Evolutionary conservation across 2,888 invertebrate genomes (phyloP), one percentile per base, ranked within the genome.

Genomic region (Leptarthrus brevirostris): DNA sequence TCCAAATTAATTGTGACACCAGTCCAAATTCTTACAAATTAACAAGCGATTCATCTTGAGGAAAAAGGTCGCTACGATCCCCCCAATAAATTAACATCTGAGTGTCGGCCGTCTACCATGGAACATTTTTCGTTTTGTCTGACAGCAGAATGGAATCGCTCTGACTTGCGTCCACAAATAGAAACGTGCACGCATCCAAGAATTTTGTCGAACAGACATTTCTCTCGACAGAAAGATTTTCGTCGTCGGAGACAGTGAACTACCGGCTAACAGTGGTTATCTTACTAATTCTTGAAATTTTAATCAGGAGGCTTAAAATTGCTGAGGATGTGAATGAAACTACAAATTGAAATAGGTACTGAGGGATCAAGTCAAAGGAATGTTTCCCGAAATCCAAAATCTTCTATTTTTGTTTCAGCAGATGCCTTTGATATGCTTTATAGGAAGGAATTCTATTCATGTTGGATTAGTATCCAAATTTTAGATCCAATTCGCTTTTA

Each of bases 11-110:
- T 74, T 74, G 74, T 76, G 74, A 74, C 74, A 76, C 73, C 73
- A 76, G 71, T 54, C 56, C 40, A 70, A 76, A 76, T 76, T 76
- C 76, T 76, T 76, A 76, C 76, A 76, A 76, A 76, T 76, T 76
- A 76, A 76, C 74, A 74, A 74, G 70, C 74, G 74, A 76, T 76
- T 74, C 69, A 73, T 74, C 76, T 76, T 70, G 40, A 61, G 47
- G 58, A 40, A 44, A 73, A 70, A 71, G 64, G 53, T 73, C 47
- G 44, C 64, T 26, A 24, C 44, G 72, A 26, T 44, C 44, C 44
- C 44, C 47, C 34, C 61, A 64, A 75, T 75, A 73, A 74, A 74
- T 75, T 75, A 74, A 64, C 72, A 73, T 73, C 49, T 64, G 70
- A 56, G 20, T 24, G 30, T 69, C 16, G 10, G 54, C 53, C 34